A percentile compares a stretch with the other conserved stretches of the same genome.
phyloP scores from a whole-genome alignment of 2,888 invertebrate genomes.

The Luperina nickerlii region DNA sequence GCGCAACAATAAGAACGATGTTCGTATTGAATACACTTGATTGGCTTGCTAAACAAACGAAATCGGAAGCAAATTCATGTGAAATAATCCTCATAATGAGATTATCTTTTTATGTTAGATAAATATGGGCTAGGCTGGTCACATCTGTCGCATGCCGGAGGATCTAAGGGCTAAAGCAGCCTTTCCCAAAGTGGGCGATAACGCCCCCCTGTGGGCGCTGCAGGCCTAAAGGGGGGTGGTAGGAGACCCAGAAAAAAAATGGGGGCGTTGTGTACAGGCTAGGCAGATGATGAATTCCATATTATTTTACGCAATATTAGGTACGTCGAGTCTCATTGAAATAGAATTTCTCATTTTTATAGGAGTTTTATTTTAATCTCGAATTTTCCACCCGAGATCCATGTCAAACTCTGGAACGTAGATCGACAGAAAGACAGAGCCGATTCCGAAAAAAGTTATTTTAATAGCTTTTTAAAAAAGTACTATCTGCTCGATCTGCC shows the following conservation, averaged over 20 bases:
- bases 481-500: conserved; percentile 52
- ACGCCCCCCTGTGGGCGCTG: too few relatives aligned
- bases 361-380: not conserved
- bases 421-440: not conserved
- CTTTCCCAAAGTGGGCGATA: too few relatives aligned
- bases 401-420: conserved; percentile 5
- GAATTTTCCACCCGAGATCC: not conserved
- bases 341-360: not conserved
- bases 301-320: not conserved
- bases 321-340: not conserved
- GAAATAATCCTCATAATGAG: too few relatives aligned
- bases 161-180: too few relatives aligned
- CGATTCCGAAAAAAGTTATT: conserved; percentile 34
- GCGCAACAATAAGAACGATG: too few relatives aligned
- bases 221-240: too few relatives aligned
- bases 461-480: conserved; percentile 44
- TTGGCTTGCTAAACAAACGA: not conserved
- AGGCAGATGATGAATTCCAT: too few relatives aligned
- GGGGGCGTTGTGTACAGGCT: too few relatives aligned
- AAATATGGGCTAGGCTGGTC: too few relatives aligned
- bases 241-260: too few relatives aligned
- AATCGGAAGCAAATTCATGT: not conserved
- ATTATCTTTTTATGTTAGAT: too few relatives aligned
- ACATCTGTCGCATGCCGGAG: too few relatives aligned
- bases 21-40: not conserved